Evolutionary conservation across 2,797 vertebrate species (phyloP), one percentile per base, ranked within the genome.

Genomic region (Bovichtus variegatus): DNA sequence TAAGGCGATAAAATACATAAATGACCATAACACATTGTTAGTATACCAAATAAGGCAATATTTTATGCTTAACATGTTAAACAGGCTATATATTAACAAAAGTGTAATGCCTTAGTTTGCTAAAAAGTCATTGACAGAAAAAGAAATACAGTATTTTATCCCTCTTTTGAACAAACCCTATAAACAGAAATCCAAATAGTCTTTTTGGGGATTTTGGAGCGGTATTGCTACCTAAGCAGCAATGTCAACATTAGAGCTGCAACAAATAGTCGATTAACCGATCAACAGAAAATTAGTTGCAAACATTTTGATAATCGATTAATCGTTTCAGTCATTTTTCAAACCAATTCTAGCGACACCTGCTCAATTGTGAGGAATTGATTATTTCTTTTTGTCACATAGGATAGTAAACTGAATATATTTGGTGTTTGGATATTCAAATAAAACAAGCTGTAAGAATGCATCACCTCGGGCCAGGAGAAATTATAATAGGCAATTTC

Each of bases 211-310:
- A 51, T 40, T 50, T 25, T 21, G 21, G n/a, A 25, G 21, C 3
- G n/a, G 4, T 47, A 21, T n/a, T 63, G 29, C 34, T 57, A 31
- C 31, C 21, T 57, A 23, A 12, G 58, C 13, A 21, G 34, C 38
- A 6, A 3, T 15, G n/a, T 38, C 12, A 38, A 4, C 13, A 25
- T 40, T 12, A 3, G 23, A n/a, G n/a, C 4, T 38, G 21, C 23
- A 0, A n/a, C 0, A 1, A 34, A 25, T 13, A 38, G n/a, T 47
- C 5, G 0, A 47, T 44, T 6, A 31, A 41, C 43, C 2, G 3
- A 29, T 54, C 11, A 0, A 46, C 27, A 47, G 11, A 19, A 46
- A 47, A 34, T 31, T 16, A 9, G 47, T n/a, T 11, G 49, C 36
- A 40, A 6, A 2, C 27, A 36, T 69, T 2, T 46, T 11, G 40